Percentiles rank a stretch among this genome's conserved stretches.
Evolutionary conservation across 2,888 invertebrate genomes (phyloP).

Genomic region (Catocala nupta): DNA sequence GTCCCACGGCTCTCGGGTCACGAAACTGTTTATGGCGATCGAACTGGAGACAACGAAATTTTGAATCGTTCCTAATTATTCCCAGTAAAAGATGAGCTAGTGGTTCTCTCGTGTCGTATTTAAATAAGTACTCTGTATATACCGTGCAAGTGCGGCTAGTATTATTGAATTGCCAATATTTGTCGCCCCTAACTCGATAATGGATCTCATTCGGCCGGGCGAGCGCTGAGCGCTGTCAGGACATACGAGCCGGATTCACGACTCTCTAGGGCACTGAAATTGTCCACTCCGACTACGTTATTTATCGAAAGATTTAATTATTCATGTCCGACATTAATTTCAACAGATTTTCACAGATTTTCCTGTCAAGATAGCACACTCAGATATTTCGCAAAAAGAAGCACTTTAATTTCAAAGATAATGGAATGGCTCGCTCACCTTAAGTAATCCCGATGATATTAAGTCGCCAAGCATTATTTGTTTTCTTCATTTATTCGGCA

Average conservation of each 20-base stretch:
- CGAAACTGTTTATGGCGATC: not conserved
- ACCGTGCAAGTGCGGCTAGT: slow-evolving; percentile 27
- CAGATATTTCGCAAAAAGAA: slow-evolving; percentile 1
- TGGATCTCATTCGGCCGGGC: slow-evolving; percentile 35
- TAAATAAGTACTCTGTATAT: slow-evolving; percentile 2
- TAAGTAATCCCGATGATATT: slow-evolving; percentile 40
- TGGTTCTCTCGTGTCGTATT: slow-evolving; percentile 5
- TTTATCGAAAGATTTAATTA: slow-evolving; percentile 4
- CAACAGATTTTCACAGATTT: slow-evolving; percentile 2
- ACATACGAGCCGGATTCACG: slow-evolving; percentile 24
- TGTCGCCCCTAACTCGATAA: slow-evolving; percentile 50
- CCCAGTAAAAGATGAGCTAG: slow-evolving; percentile 3
- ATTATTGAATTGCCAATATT: slow-evolving; percentile 52
- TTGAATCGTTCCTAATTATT: not conserved
- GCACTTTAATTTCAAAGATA: not conserved
- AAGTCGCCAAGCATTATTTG: slow-evolving; percentile 40
- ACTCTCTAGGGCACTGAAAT: slow-evolving; percentile 22
- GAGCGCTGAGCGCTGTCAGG: slow-evolving; percentile 25
- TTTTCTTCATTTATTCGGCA: slow-evolving; percentile 25
- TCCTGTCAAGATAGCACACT: not conserved
- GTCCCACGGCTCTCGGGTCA: not conserved
- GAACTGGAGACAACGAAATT: not conserved
- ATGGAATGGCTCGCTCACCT: slow-evolving; percentile 43
- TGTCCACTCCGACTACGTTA: slow-evolving; percentile 9
- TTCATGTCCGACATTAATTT: not conserved